phyloP scores from a whole-genome alignment of 2,797 vertebrate genomes.

The Odontamblyopus rebecca region DNA sequence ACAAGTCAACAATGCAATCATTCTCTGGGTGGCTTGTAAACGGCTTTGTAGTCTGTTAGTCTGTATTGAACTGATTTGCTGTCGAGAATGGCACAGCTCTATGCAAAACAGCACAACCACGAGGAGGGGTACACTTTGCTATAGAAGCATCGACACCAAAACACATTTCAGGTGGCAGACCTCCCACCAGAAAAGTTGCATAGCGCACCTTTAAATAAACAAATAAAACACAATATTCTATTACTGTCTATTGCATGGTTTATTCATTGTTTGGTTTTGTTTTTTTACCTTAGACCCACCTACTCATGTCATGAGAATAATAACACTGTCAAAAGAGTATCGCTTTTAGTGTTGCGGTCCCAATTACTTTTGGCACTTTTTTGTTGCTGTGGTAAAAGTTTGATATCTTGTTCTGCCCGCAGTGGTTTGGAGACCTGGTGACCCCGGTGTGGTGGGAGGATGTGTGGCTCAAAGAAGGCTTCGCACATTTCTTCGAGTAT shows the following conservation, averaged over 20 bases:
- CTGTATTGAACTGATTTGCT: neutral
- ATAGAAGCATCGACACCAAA: no score
- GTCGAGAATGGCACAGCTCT: no score
- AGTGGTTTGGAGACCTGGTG: conserved; percentile 99
- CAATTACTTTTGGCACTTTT: neutral
- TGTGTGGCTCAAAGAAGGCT: conserved; percentile 97
- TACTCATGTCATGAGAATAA: neutral
- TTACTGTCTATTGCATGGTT: neutral
- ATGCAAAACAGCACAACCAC: no score
- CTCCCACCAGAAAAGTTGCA: no score
- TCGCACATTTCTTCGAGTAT: conserved; percentile 98
- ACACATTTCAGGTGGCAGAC: no score
- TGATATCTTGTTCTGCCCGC: conserved; percentile 23
- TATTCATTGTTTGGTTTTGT: neutral
- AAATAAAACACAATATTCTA: neutral
- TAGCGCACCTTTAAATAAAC: no score
- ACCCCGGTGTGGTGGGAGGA: conserved; percentile 99
- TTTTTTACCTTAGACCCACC: neutral
- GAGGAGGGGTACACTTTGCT: no score
- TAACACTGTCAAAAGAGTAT: neutral
- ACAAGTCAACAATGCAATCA: no score
- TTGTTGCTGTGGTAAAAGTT: neutral
- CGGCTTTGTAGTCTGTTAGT: neutral
- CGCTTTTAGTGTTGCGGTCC: neutral
- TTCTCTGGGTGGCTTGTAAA: neutral